Conservation (phyloP, 2,797 vertebrate genomes). For the Fringilla coelebs region DNA sequence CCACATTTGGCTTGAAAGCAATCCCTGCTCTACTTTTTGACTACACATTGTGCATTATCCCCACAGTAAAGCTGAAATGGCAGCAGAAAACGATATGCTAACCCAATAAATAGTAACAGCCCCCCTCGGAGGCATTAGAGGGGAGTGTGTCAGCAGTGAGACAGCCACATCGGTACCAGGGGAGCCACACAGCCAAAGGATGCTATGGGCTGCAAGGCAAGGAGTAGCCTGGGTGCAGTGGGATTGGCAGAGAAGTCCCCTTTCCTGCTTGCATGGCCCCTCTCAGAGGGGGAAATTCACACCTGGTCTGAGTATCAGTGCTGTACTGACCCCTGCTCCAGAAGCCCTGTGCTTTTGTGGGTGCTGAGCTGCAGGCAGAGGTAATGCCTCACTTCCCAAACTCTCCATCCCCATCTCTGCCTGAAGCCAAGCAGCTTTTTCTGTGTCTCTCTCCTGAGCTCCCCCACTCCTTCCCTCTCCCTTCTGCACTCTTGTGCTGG, state of each 20-base stretch:
- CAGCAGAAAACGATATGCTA: not conserved
- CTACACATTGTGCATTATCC: not conserved
- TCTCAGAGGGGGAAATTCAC: not conserved
- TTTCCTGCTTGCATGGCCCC: not conserved
- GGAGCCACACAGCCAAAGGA: not conserved
- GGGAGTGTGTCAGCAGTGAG: not conserved
- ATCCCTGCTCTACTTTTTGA: not conserved
- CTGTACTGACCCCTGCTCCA: rapidly evolving
- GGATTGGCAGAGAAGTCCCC: not conserved
- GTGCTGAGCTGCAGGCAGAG: not conserved
- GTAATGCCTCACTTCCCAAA: not conserved
- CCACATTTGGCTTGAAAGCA: not conserved
- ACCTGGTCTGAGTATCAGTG: rapidly evolving
- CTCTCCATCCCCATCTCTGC: not conserved
- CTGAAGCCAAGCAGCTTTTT: not conserved
- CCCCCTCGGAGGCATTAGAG: not conserved
- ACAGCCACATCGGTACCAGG: rapidly evolving
- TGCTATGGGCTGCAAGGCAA: rapidly evolving
- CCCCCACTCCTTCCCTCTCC: not conserved
- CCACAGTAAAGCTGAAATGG: not conserved
- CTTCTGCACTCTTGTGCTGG: not conserved
- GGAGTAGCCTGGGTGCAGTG: not conserved
- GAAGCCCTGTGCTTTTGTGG: not conserved
- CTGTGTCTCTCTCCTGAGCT: not conserved
- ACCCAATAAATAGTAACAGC: not conserved